phyloP scores from a whole-genome alignment of 2,113 vertebrate species.

The Sterna hirundo region DNA sequence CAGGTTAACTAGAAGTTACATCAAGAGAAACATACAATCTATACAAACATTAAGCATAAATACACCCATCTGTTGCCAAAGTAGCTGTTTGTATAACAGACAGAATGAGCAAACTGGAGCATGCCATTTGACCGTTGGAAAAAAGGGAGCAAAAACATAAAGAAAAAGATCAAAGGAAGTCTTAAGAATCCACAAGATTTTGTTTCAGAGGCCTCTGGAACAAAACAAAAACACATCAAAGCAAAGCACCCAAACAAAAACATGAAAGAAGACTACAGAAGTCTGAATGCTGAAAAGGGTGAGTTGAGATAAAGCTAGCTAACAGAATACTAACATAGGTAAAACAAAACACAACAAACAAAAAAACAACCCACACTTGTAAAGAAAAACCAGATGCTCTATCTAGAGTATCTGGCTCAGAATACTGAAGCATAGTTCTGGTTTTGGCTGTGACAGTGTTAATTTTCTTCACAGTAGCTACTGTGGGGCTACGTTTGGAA shows the following conservation, averaged over 20 bases:
- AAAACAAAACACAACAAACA: background rate
- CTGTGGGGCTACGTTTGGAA: background rate
- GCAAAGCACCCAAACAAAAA: background rate
- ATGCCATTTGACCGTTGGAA: background rate
- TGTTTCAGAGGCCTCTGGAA: background rate
- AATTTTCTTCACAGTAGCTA: background rate
- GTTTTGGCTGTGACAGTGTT: background rate
- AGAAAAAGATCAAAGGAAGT: background rate
- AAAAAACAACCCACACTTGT: background rate
- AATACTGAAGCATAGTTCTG: background rate
- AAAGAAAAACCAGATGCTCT: background rate
- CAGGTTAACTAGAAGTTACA: background rate
- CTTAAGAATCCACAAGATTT: background rate
- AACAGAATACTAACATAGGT: background rate
- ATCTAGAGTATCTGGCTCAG: background rate
- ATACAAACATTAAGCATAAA: background rate
- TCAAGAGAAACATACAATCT: background rate
- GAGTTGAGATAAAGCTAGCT: too few relatives aligned
- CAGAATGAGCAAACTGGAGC: background rate
- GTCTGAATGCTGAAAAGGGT: background rate
- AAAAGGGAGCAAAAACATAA: background rate
- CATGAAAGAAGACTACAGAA: background rate
- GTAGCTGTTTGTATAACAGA: background rate
- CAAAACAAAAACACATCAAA: background rate
- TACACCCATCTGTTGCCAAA: background rate